Evolutionary conservation across 2,888 invertebrate species (phyloP), one percentile per base, ranked within the genome.

Genomic region (Scaptomyza cyrtandrae): DNA sequence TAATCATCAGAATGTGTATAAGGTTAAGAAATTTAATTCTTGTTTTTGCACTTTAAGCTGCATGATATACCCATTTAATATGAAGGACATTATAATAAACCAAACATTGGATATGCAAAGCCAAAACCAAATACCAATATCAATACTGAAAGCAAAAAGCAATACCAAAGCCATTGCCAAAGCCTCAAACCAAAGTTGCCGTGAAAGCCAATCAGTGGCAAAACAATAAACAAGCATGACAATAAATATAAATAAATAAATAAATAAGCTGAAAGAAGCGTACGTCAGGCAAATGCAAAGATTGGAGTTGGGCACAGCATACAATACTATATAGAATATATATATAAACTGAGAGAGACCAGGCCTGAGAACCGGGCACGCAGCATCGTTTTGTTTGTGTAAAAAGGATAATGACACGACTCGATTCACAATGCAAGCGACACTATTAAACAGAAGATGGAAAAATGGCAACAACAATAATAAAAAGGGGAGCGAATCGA

Each of bases 211-310:
- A 85, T 85, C 84, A 85, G 72, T 74, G 70, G 69, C 71, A 74
- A 86, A 84, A 82, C 86, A 85, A 85, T 86, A 85, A 85, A 85
- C 84, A 86, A 78, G 67, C 82, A 86, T 85, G 84, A 85, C 84
- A 85, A 84, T 82, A 86, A 80, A 81, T 80, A 80, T 78, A 80
- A 80, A 86, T 83, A 80, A 74, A 74, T 71, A 78, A 78, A 80
- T 71, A 86, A 86, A 80, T 69, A 75, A 63, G 62, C 49, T 64
- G 62, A 13, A 49, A 71, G 58, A 57, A 58, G 24, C 57, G 70
- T 56, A 37, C 66, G 63, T 49, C 57, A 80, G 62, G 64, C 64
- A 71, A 72, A 71, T 68, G 74, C 63, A 27, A 61, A 66, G 48
- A 62, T 68, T 68, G 64, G 64, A 50, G 49, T 46, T 54, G 49